phyloP scores from a whole-genome alignment of 2,888 invertebrate genomes.

The Oscheius sp. region DNA sequence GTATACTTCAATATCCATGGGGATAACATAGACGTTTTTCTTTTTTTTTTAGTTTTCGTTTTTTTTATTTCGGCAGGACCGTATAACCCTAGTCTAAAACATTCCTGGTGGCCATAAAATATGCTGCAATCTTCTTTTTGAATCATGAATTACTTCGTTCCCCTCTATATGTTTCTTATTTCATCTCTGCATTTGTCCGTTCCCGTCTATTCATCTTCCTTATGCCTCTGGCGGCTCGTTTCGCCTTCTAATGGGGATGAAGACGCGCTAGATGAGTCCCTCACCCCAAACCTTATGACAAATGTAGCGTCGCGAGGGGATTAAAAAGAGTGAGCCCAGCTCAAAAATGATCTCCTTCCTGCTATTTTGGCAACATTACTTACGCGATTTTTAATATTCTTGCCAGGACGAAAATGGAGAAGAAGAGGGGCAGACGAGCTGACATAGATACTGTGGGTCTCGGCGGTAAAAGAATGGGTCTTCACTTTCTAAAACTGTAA shows the following conservation, averaged over 20 bases:
- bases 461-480: constrained; percentile 42
- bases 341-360: background rate
- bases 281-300: constrained; percentile 4
- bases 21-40: no score
- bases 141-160: background rate
- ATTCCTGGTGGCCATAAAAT: no score
- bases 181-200: constrained; percentile 8
- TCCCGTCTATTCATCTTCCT: background rate
- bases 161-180: background rate
- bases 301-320: constrained; percentile 16
- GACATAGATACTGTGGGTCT: constrained; percentile 41
- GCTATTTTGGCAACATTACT: background rate
- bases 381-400: constrained; percentile 31
- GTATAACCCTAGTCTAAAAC: no score
- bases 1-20: no score
- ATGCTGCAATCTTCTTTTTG: background rate
- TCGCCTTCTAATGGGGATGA: constrained; percentile 3
- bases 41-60: no score
- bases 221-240: constrained; percentile 7
- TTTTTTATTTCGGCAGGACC: no score
- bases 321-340: no score
- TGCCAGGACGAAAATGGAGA: constrained; percentile 48
- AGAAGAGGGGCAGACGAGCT: constrained; percentile 42
- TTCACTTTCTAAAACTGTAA: constrained; percentile 39
- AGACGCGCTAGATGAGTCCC: constrained; percentile 17